These are phyloP conservation scores for Chaitophorus viminalis DNA, from an alignment of 2,888 invertebrate species.

Conservation along the genomic window DNA sequence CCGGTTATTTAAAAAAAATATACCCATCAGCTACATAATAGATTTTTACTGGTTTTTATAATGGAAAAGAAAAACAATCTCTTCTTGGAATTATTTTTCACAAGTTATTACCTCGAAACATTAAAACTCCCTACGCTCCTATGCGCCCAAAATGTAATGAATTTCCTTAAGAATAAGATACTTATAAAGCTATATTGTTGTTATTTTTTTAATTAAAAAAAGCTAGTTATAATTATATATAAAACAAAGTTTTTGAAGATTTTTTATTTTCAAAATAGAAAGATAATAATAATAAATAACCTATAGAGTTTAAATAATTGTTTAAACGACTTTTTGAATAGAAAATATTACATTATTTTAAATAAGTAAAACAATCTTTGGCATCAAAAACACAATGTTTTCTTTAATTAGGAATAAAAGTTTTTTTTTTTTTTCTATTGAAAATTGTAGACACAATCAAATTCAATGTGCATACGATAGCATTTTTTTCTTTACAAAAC, in stretches of 20 bases:
- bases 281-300: not conserved
- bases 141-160: not conserved
- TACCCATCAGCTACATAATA: not conserved
- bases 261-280: not conserved
- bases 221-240: not conserved
- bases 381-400: not conserved
- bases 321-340: not conserved
- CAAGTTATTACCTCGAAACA: not conserved
- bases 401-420: not conserved
- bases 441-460: not conserved
- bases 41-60: not conserved
- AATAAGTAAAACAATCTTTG: not conserved
- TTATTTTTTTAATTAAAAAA: constrained; percentile 2
- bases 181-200: not conserved
- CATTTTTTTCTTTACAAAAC: not conserved
- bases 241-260: not conserved
- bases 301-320: not conserved
- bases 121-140: not conserved
- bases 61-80: constrained; percentile 5
- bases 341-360: not conserved
- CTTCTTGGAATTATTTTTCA: not conserved
- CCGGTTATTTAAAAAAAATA: not conserved
- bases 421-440: not conserved
- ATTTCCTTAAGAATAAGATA: not conserved
- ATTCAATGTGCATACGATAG: not conserved